A percentile compares a stretch with the other conserved stretches of the same genome.
phyloP scores from a whole-genome alignment of 1,140 invertebrate genomes.

The Hesperophylax magnus region DNA sequence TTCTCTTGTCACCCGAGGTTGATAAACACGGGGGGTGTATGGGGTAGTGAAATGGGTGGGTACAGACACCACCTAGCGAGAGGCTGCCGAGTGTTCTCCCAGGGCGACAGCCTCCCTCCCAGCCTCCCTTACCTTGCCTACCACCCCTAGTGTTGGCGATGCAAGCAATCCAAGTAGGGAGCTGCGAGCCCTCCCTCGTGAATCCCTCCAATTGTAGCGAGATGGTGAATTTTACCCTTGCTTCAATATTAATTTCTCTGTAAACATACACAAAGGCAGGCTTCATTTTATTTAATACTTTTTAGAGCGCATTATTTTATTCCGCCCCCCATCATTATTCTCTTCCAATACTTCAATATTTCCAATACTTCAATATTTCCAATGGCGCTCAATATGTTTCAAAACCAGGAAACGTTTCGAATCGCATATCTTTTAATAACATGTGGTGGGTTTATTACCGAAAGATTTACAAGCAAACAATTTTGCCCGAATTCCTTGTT shows the following conservation, averaged over 20 bases:
- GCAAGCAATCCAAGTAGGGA: background rate
- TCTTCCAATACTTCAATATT: no score
- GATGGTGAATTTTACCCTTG: background rate
- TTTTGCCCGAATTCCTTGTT: constrained; percentile 19
- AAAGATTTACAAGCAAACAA: background rate
- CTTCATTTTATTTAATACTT: no score
- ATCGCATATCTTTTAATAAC: background rate
- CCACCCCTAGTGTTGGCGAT: constrained; percentile 4
- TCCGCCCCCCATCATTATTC: no score
- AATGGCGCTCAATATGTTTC: no score
- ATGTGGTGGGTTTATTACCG: background rate
- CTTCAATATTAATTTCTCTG: no score
- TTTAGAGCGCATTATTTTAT: no score
- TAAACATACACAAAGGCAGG: no score
- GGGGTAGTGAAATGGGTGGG: no score
- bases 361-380: no score
- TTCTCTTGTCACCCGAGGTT: background rate
- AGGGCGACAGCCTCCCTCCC: background rate
- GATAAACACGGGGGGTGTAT: constrained; percentile 13
- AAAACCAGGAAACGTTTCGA: no score
- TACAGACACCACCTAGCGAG: background rate
- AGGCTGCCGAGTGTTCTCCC: constrained; percentile 10
- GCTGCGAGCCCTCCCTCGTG: no score
- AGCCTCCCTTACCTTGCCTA: background rate
- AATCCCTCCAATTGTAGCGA: constrained; percentile 10